Conservation (phyloP, 2,888 invertebrate species). For the Caenorhabditis virilis region DNA sequence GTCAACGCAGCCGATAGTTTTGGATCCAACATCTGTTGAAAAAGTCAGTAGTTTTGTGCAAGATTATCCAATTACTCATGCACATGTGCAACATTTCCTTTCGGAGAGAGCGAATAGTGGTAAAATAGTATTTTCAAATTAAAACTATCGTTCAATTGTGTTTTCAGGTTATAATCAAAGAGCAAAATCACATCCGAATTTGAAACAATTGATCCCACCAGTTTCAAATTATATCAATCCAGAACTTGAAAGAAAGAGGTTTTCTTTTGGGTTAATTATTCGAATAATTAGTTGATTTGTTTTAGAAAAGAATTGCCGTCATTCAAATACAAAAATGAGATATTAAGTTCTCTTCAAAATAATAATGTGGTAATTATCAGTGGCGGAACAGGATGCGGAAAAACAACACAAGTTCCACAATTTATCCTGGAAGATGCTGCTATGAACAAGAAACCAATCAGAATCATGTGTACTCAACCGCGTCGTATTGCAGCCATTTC, state of each 20-base stretch:
- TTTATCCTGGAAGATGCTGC: slow-evolving; percentile 82
- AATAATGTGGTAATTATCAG: slow-evolving; percentile 51
- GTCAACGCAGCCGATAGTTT: slow-evolving; percentile 8
- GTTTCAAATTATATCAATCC: too few relatives aligned
- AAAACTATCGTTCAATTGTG: neutral
- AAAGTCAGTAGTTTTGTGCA: neutral
- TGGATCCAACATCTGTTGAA: neutral
- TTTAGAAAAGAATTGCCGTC: slow-evolving; percentile 54
- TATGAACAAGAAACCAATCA: slow-evolving; percentile 75
- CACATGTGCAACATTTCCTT: slow-evolving; percentile 13
- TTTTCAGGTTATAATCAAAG: neutral
- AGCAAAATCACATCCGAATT: neutral
- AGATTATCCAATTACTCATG: slow-evolving; percentile 6
- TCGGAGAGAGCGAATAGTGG: slow-evolving; percentile 1
- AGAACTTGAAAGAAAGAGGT: neutral
- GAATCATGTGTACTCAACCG: slow-evolving; percentile 91
- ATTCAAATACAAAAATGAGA: slow-evolving; percentile 20
- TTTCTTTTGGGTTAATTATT: neutral
- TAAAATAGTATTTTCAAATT: neutral
- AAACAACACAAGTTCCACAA: slow-evolving; percentile 78
- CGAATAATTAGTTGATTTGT: neutral
- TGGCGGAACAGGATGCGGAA: slow-evolving; percentile 65
- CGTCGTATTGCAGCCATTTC: slow-evolving; percentile 85
- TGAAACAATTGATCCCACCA: neutral
- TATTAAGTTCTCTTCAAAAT: slow-evolving; percentile 43